Evolutionary conservation across 2,113 vertebrate genomes (phyloP).

Genomic region (Lipotes vexillifer): DNA sequence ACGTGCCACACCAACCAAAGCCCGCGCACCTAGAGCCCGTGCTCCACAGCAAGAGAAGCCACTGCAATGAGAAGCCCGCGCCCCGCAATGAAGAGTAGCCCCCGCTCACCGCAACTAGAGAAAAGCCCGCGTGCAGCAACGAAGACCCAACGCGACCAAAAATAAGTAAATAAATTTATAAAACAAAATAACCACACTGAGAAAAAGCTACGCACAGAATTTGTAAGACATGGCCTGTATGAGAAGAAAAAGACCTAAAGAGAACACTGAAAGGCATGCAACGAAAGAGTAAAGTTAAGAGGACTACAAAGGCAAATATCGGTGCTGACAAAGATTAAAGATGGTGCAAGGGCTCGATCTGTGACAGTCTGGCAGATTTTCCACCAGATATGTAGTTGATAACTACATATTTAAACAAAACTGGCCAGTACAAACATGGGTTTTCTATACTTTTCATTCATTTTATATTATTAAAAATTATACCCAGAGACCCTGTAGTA

Average conservation of each 20-base stretch:
- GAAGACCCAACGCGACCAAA: too few species aligned
- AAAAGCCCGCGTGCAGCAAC: too few species aligned
- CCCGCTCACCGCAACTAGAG: too few species aligned
- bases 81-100: too few species aligned
- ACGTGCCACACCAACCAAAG: too few species aligned
- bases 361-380: not conserved
- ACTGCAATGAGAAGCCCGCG: too few species aligned
- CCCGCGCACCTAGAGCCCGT: too few species aligned
- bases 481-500: not conserved
- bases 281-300: conserved; percentile 95
- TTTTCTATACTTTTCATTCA: not conserved
- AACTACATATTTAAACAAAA: not conserved
- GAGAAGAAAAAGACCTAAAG: conserved; percentile 96
- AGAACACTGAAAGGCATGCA: conserved; percentile 93
- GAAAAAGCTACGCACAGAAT: conserved; percentile 93
- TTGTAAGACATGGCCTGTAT: conserved; percentile 91
- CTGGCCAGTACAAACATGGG: not conserved
- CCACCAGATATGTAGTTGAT: not conserved
- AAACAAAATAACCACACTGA: conserved; percentile 85
- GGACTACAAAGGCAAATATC: conserved; percentile 89
- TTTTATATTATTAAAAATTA: not conserved
- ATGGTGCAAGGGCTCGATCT: not conserved
- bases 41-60: too few species aligned
- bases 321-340: conserved; percentile 86
- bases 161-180: too few species aligned